These are phyloP conservation scores for Drosophila watanabei DNA, from an alignment of 1,140 invertebrate species.

Conservation along the genomic window DNA sequence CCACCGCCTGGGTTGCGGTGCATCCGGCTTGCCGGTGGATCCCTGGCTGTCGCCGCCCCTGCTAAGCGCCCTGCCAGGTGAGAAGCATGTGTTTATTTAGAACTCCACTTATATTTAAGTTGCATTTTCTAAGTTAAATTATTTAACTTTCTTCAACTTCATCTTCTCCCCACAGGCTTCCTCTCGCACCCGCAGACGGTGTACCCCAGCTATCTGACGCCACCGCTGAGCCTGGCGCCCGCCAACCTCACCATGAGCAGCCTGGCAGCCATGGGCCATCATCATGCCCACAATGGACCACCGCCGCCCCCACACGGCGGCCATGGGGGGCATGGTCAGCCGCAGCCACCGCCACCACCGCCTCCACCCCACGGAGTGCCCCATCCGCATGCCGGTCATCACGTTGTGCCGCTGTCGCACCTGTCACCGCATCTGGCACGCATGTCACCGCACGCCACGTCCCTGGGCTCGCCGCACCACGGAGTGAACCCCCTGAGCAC, in stretches of 20 bases:
- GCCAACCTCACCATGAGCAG: slow-evolving; percentile 82
- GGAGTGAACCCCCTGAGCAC: slow-evolving; percentile 41
- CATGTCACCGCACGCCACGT: slow-evolving; percentile 77
- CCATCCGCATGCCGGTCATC: slow-evolving; percentile 51
- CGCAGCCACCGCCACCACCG: slow-evolving; percentile 51
- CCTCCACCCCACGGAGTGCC: slow-evolving; percentile 34
- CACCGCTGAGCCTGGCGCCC: slow-evolving; percentile 88
- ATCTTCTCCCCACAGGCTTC: slow-evolving; percentile 87
- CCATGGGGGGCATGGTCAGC: slow-evolving; percentile 51
- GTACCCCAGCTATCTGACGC: slow-evolving; percentile 95
- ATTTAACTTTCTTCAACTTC: no score
- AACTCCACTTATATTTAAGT: no score
- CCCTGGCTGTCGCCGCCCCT: slow-evolving; percentile 96
- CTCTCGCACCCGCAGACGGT: slow-evolving; percentile 94
- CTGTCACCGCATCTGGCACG: slow-evolving; percentile 83
- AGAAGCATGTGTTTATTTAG: not conserved
- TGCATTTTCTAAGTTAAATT: no score
- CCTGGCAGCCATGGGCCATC: slow-evolving; percentile 80
- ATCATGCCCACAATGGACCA: slow-evolving; percentile 66
- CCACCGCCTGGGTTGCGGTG: slow-evolving; percentile 87
- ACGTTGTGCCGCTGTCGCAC: slow-evolving; percentile 79
- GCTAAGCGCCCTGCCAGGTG: slow-evolving; percentile 91
- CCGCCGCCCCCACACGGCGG: slow-evolving; percentile 56
- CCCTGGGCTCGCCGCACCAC: slow-evolving; percentile 66
- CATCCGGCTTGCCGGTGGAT: slow-evolving; percentile 93